Evolutionary conservation across 2,888 invertebrate genomes (phyloP), one percentile per base, ranked within the genome.

Genomic region (Phrixothrix hirtus): DNA sequence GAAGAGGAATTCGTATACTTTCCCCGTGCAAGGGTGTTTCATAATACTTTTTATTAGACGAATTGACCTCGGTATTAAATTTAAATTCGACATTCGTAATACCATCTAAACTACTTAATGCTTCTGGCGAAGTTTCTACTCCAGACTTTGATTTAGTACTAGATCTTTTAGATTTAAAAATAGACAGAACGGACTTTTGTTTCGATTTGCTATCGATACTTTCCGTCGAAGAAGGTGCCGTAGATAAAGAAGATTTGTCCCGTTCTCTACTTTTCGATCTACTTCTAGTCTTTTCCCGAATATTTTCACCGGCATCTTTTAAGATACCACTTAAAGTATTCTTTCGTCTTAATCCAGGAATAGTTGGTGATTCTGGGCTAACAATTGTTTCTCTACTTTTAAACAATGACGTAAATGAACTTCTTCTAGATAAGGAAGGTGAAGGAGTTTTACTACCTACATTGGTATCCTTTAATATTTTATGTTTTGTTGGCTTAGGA

Each of bases 331-430:
- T 68, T 17, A 77, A 60, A 1, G 68, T 69, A 43, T 65, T 69
- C 63, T 73, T 73, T 35, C 70, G 58, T 59, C 64, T 68, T 15
- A 67, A 62, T 11, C 68, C 66, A 2, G 70, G 64, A 41, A 67
- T 58, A 1, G 81, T 80, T 7, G 84, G 83, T 0, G 84, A 83
- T 60, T 84, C 84, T 0, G 84, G 84, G 49, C 83, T 85, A 12
- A 81, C 79, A 49, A 82, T 81, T 12, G 81, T 81, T 64, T 85
- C 87, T 61, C 85, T 84, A 58, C 88, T 85, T 71, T 87, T 85
- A 68, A 92, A 92, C 31, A 92, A 74, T 2, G 89, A 89, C 49
- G 88, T 86, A 68, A 91, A 89, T 21, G 90, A 91, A 63, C 88
- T 89, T 72, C 89, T 89, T 27, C 91, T 80, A 0, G 90, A 89